phyloP scores from a whole-genome alignment of 2,888 invertebrate genomes.

The Choreutis nemorana region DNA sequence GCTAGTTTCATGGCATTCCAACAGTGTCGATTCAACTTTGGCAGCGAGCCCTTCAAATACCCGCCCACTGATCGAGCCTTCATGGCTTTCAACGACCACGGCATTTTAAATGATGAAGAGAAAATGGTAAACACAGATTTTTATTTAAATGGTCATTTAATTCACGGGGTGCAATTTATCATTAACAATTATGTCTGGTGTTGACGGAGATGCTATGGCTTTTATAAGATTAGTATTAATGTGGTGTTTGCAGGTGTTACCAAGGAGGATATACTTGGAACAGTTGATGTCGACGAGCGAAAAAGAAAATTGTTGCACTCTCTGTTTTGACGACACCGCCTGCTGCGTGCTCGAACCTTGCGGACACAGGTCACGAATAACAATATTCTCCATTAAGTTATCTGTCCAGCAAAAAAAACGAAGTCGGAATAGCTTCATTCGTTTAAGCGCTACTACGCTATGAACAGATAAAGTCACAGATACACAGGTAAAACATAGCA shows the following conservation, averaged over 20 bases:
- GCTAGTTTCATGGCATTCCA: conserved; percentile 98
- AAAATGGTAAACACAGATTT: conserved; percentile 49
- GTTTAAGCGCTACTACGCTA: too few relatives aligned
- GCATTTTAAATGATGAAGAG: conserved; percentile 76
- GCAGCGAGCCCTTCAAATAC: conserved; percentile 77
- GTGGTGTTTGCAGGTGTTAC: conserved; percentile 64
- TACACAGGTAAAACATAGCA: too few relatives aligned
- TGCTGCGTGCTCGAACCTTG: conserved; percentile 81
- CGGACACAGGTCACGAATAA: conserved; percentile 85
- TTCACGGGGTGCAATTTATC: too few relatives aligned
- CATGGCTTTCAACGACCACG: conserved; percentile 80
- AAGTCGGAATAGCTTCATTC: too few relatives aligned
- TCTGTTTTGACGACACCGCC: conserved; percentile 86
- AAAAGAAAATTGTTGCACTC: conserved; percentile 83
- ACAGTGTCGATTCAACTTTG: conserved; percentile 94
- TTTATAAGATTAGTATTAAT: background rate
- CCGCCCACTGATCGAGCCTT: conserved; percentile 74
- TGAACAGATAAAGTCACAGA: too few relatives aligned
- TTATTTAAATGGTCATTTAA: background rate
- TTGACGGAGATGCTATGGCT: background rate
- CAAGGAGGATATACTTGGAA: conserved; percentile 81
- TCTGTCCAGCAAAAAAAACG: too few relatives aligned
- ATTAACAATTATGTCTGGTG: background rate
- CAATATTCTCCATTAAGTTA: too few relatives aligned
- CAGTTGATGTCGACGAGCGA: conserved; percentile 77